Percentiles rank a stretch among this genome's conserved stretches.
These are phyloP conservation scores for Etheostoma spectabile DNA, from an alignment of 2,113 vertebrate genomes.

Conservation along the genomic window DNA sequence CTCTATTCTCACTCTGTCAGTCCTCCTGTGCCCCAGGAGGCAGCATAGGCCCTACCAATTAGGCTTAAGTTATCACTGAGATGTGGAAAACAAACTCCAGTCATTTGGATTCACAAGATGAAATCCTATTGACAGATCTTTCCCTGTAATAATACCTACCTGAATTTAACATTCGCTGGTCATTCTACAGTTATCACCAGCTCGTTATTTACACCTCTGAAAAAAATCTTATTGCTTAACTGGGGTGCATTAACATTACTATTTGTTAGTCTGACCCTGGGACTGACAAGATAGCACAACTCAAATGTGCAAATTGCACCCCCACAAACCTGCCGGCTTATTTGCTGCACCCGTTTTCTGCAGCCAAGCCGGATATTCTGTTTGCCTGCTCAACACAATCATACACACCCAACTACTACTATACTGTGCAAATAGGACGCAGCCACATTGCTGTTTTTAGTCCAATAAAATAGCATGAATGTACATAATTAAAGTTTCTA, in stretches of 20 bases:
- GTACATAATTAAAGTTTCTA: slow-evolving; percentile 31
- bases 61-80: slow-evolving; percentile 62
- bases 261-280: slow-evolving; percentile 29
- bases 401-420: slow-evolving; percentile 32
- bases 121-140: slow-evolving; percentile 61
- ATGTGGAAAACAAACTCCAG: slow-evolving; percentile 46
- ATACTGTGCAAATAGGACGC: slow-evolving; percentile 31
- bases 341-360: background rate
- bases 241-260: slow-evolving; percentile 29
- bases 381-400: slow-evolving; percentile 34
- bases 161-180: slow-evolving; percentile 49
- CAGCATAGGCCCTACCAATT: slow-evolving; percentile 60
- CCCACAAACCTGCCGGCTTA: background rate
- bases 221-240: slow-evolving; percentile 13
- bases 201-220: slow-evolving; percentile 31
- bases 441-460: slow-evolving; percentile 19
- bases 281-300: slow-evolving; percentile 37
- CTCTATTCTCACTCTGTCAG: slow-evolving; percentile 50
- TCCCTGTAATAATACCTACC: slow-evolving; percentile 63
- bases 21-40: slow-evolving; percentile 47
- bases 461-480: slow-evolving; percentile 1
- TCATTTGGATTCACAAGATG: slow-evolving; percentile 46
- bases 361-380: slow-evolving; percentile 35
- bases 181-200: slow-evolving; percentile 29
- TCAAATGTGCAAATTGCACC: slow-evolving; percentile 50